phyloP scores from a whole-genome alignment of 2,888 invertebrate species.

The Sinotaia quadrata region DNA sequence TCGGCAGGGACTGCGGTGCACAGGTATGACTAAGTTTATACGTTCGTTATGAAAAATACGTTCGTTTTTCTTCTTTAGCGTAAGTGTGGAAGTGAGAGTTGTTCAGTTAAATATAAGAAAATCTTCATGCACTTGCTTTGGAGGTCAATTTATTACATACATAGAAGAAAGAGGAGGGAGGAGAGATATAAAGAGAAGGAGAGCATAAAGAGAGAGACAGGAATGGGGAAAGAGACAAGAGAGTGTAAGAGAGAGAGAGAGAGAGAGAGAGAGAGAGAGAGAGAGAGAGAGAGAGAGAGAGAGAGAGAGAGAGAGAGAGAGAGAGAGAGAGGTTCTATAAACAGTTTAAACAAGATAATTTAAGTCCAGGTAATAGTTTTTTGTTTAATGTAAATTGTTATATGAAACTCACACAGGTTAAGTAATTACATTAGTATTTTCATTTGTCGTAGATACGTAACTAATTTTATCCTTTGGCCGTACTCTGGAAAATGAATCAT shows the following conservation, averaged over 20 bases:
- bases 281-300: slow-evolving; percentile 4
- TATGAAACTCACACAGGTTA: too few relatives aligned
- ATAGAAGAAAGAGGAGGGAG: neutral
- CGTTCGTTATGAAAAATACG: neutral
- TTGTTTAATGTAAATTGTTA: too few relatives aligned
- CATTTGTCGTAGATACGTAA: too few relatives aligned
- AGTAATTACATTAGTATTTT: too few relatives aligned
- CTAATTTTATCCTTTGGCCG: too few relatives aligned
- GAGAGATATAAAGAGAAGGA: neutral
- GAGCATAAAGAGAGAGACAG: neutral
- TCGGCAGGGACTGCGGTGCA: neutral
- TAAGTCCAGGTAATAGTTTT: too few relatives aligned
- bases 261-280: neutral
- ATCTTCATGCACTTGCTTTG: too few relatives aligned
- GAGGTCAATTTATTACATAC: too few relatives aligned
- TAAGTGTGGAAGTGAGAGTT: too few relatives aligned
- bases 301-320: slow-evolving; percentile 14
- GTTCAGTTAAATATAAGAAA: too few relatives aligned
- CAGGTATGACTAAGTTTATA: neutral
- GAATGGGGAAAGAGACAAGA: neutral
- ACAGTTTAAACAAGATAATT: neutral
- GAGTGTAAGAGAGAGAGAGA: neutral
- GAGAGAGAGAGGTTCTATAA: neutral
- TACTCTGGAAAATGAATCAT: too few relatives aligned
- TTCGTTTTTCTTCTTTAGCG: neutral